Base-by-base conservation (phyloP, 2,113 vertebrate genomes). In the Aptenodytes patagonicus region DNA sequence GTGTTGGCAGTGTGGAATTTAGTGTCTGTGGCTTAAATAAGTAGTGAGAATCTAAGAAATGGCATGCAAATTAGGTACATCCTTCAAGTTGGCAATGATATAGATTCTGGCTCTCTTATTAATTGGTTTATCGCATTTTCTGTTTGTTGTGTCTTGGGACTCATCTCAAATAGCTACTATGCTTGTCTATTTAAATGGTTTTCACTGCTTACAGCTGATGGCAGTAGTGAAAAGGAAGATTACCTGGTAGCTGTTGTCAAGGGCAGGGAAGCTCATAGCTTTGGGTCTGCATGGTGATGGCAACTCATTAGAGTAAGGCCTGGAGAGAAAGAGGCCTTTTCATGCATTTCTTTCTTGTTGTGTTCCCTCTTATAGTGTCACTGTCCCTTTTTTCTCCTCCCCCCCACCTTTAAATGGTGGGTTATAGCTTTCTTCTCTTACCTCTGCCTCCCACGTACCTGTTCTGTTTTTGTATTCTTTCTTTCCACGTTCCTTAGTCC, bases 71-170 rank as follows among this genome's bases (percentile, higher is more conserved):
- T 89, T 73, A 77, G 49, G 25, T 21, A 46, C 72, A 78, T 94
- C 52, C 51, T 85, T 96, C 88, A 94, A 91, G 87, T 51, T 52
- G 83, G 76, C 65, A 64, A 26, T 78, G 17, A 64, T 91, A 90
- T 51, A 64, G 85, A 78, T 94, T 70, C 82, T 68, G 55, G 38
- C 66, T 81, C 34, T 85, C 73, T 90, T 83, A 80, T 91, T 71
- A 79, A 89, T 84, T 84, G 68, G 28, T 92, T 96, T 90, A 82
- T 92, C 2, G 21, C 17, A 44, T 92, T 96, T 95, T 77, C 65
- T 83, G 51, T 66, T 89, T 81, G 47, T 66, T 86, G 47, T 66
- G 82, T 85, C 87, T 89, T 72, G 75, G 62, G 70, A 78, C 36
- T 52, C 80, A 58, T 78, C 92, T 65, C 36, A 80, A 71, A 69